A percentile compares a stretch with the other conserved stretches of the same genome.
phyloP scores from a whole-genome alignment of 2,113 vertebrate species.

The Megaceryle maxima region DNA sequence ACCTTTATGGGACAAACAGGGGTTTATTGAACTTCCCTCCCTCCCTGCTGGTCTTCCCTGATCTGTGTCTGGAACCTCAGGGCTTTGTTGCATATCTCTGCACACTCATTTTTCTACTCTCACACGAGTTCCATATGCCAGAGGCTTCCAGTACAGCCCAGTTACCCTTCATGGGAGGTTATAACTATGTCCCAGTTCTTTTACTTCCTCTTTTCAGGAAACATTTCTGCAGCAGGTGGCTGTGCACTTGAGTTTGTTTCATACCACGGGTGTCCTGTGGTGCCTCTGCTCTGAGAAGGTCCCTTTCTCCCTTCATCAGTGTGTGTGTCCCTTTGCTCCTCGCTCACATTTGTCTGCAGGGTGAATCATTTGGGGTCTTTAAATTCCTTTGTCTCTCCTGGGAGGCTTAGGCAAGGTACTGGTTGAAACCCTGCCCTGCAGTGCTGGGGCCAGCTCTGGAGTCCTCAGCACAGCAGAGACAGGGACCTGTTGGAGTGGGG shows the following conservation, averaged over 20 bases:
- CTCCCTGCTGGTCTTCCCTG: neutral
- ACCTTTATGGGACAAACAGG: neutral
- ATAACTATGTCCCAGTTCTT: neutral
- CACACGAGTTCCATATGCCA: too few species aligned
- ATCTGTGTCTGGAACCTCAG: neutral
- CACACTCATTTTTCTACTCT: neutral
- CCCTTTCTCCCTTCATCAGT: neutral
- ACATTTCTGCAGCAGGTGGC: neutral
- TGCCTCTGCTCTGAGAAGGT: neutral
- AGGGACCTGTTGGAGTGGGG: neutral
- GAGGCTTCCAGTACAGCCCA: neutral
- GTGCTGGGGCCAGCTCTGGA: neutral
- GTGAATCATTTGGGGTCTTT: neutral
- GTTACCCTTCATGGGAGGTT: neutral
- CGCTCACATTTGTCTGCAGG: neutral
- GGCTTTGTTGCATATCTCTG: neutral
- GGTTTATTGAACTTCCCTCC: neutral
- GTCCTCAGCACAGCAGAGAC: neutral
- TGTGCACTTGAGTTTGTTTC: neutral
- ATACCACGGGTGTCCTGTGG: neutral
- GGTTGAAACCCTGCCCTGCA: neutral
- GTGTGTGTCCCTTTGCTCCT: neutral
- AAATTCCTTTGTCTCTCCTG: neutral
- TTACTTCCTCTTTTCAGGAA: neutral
- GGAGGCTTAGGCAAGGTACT: neutral